Evolutionary conservation across 1,140 invertebrate species (phyloP), one percentile per base, ranked within the genome.

Genomic region (Zaprionus vittiger): DNA sequence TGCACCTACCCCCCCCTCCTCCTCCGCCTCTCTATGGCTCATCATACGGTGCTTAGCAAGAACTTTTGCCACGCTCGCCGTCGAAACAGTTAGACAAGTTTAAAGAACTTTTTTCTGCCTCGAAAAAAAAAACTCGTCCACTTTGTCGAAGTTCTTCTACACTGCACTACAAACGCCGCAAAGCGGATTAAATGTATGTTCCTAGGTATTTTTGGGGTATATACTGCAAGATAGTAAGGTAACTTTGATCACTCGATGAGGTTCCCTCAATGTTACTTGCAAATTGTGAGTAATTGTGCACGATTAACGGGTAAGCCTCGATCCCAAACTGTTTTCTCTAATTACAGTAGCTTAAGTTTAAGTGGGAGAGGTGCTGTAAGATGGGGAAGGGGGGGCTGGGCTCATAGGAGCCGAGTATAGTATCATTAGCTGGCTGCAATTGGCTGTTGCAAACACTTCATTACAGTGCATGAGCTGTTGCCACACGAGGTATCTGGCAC

Each of bases 11-110:
- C 57, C 4, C 14, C 31, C 17, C 5, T 17, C 34, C 24, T 2
- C 37, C 31, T 22, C 38, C 15, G 0, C 49, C 4, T 3, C 7
- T 31, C 20, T 15, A 6, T 34, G 49, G 59, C 67, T 70, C 66
- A 56, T 70, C 67, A 62, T 70, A 70, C 66, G 73, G 73, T 64
- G 57, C 73, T 75, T 65, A 12, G 55, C 68, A 31, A 44, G 64
- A 77, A 77, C 44, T 76, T 72, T 59, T 55, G 15, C 61, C 44
- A 41, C 55, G 38, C 59, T 75, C 41, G 2, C n/a, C n/a, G n/a
- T 41, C 49, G 38, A 31, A 52, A 71, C 67, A 64, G 60, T 71
- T 75, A 71, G 61, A 65, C 66, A 44, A 55, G 55, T 72, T 76
- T 60, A 20, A 47, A 54, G 15, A 75, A 75, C 67, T 75, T 75